phyloP scores from a whole-genome alignment of 2,113 vertebrate genomes.

The Semnopithecus entellus region DNA sequence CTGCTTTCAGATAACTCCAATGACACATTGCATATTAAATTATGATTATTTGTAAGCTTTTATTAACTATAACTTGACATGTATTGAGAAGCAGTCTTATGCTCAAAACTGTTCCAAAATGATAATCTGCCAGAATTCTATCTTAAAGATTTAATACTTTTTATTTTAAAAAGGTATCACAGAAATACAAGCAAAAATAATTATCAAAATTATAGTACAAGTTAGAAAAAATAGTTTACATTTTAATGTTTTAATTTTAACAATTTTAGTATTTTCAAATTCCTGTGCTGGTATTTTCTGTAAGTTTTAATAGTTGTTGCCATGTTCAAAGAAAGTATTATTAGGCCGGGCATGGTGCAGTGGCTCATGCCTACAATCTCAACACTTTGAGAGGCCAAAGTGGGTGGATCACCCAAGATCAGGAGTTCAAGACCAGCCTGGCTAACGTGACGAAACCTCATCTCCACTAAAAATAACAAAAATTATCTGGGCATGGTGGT shows the following conservation, averaged over 20 bases:
- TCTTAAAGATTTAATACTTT: background rate
- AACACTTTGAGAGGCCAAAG: too few relatives aligned
- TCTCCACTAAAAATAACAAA: too few relatives aligned
- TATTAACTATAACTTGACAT: background rate
- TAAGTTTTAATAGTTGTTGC: background rate
- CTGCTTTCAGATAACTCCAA: background rate
- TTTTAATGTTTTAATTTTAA: background rate
- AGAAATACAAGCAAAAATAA: background rate
- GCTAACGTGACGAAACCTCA: too few relatives aligned
- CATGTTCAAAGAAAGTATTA: background rate
- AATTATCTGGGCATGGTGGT: too few relatives aligned
- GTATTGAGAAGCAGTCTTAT: background rate
- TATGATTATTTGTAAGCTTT: background rate
- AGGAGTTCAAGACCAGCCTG: too few relatives aligned
- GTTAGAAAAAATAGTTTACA: background rate
- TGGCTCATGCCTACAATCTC: too few relatives aligned
- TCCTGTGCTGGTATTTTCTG: background rate
- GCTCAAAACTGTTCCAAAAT: background rate
- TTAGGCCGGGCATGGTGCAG: rapidly evolving
- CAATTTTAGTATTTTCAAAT: background rate
- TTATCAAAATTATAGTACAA: background rate
- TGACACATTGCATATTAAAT: background rate
- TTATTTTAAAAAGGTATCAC: background rate
- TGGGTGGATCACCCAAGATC: too few relatives aligned
- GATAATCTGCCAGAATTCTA: background rate